Evolutionary conservation across 2,797 vertebrate species (phyloP), one percentile per base, ranked within the genome.

Genomic region (Melanotaenia maccullochi): DNA sequence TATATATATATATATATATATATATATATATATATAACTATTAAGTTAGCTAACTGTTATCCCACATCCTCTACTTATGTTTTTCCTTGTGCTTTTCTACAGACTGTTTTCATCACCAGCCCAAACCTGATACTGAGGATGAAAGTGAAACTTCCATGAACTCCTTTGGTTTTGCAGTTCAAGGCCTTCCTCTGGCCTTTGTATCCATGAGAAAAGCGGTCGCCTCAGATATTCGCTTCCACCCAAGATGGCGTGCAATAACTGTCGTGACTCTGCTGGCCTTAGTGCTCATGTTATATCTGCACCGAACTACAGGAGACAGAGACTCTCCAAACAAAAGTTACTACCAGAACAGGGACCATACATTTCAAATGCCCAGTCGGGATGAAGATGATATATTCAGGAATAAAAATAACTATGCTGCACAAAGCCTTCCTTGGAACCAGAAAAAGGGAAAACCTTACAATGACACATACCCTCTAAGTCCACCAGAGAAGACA

Each of bases 381-480:
- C 54, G 64, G 9, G 74, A 59, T 0, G 61, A 72, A 5, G 71
- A 54, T 0, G 57, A 67, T 18, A 1, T 13, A 42, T 89, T 0
- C 59, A 84, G 0, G 0, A 87, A 81, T 58, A 3, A 35, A 8
- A 56, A 52, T 18, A 52, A 68, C 59, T 69, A 66, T 66, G 4
- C 33, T 16, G 44, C 54, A 22, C 83, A 56, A 80, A 86, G 9
- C 70, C 78, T 18, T 68, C 57, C 54, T 28, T 0, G 68, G 71
- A 68, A 73, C 60, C 33, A 81, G 75, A 60, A 88, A 75, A 81
- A 81, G 68, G 75, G 89, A 86, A 94, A 86, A 58, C 75, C 83
- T 70, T 99, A 98, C 92, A 99, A 99, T 74, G 93, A 95, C 92
- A 99, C 97, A 0, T 99, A 98, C 75, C 98, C 97, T 0, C 87